Base-by-base conservation (phyloP, 2,797 vertebrate species). In the Urocyon cinereoargenteus region DNA sequence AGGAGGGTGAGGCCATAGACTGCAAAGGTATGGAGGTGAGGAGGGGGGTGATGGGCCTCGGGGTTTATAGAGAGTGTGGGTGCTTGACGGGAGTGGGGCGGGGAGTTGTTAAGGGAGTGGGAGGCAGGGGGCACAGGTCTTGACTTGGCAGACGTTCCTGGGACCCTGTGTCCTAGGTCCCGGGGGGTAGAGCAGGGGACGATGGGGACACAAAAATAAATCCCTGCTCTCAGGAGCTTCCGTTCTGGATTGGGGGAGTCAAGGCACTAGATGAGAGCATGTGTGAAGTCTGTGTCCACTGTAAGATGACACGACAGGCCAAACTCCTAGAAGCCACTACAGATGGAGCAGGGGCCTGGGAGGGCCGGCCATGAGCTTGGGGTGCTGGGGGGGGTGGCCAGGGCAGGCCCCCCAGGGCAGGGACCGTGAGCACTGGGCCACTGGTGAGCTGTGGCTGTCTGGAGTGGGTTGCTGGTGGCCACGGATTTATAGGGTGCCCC, bases 291-390 rank as follows among this genome's bases (percentile, higher is more conserved):
- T 49, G 5, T 21, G 0, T 19, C 24, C 16, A 45, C 14, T 6
- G 3, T 26, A 36, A 68, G 24, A 3, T n/a, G 26, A 61, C 19
- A 4, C 3, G 22, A 21, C 21, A 2, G 14, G 14, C 24, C 15
- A 12, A 28, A 16, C 8, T 45, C 40, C 40, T 15, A 7, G 45
- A 18, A 10, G 8, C 26, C 40, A 10, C 40, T 21, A 14, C 4
- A 13, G 36, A 45, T 26, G 1, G 31, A 61, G 34, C 6, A 4
- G 11, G n/a, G 62, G n/a, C 0, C 2, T 2, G 19, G 4, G 86
- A 45, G 45, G 6, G 53, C 24, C 2, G 4, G 22, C 9, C 14
- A 4, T 31, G 51, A n/a, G n/a, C 19, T 31, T 34, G 34, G 19
- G 8, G 21, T 34, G 49, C 57, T 34, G 0, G 8, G 86, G 34